phyloP scores from a whole-genome alignment of 2,888 invertebrate genomes.

The Pelosia muscerda region DNA sequence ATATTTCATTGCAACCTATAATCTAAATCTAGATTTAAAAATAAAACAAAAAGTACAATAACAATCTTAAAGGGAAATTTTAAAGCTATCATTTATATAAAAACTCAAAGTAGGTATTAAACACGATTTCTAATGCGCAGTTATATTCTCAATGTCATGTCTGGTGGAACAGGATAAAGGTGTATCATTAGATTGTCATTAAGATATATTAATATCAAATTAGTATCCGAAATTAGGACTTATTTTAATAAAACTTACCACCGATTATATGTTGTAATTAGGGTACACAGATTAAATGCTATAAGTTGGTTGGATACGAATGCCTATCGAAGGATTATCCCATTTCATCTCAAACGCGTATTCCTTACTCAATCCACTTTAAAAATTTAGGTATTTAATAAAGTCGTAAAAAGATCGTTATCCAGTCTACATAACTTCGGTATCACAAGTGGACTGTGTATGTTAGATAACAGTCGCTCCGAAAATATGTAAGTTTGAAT shows the following conservation, averaged over 20 bases:
- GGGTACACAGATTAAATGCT: neutral
- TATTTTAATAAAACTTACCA: slow-evolving; percentile 19
- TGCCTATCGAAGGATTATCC: no score
- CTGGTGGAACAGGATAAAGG: slow-evolving; percentile 20
- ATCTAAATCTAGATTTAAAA: no score
- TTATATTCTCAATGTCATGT: slow-evolving; percentile 46
- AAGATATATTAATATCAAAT: slow-evolving; percentile 36
- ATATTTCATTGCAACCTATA: neutral
- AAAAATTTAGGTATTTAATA: no score
- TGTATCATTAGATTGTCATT: slow-evolving; percentile 46
- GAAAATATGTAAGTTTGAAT: no score
- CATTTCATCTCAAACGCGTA: no score
- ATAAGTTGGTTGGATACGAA: neutral
- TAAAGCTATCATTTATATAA: slow-evolving; percentile 26
- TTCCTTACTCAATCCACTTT: no score
- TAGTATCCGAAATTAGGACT: slow-evolving; percentile 23
- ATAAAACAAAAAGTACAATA: neutral
- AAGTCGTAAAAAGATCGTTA: no score
- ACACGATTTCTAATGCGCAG: slow-evolving; percentile 10
- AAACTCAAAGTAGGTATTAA: neutral
- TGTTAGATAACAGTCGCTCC: no score
- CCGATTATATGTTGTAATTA: slow-evolving; percentile 11
- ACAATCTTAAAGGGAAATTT: slow-evolving; percentile 15
- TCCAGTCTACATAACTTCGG: no score
- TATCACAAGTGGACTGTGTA: no score